Evolutionary conservation across 2,797 vertebrate genomes (phyloP).

Genomic region (Heteromormyrus szaboi): DNA sequence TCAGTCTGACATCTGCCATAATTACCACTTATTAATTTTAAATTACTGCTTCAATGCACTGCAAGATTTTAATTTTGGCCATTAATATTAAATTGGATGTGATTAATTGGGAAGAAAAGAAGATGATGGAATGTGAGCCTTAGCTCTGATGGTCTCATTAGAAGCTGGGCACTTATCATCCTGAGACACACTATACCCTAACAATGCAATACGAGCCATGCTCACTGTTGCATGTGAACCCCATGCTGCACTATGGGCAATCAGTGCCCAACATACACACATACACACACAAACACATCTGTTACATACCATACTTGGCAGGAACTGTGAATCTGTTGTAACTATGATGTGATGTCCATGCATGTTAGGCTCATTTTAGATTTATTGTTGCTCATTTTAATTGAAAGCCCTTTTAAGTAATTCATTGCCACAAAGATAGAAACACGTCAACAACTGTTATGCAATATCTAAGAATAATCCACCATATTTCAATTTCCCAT

Average conservation of each 20-base stretch:
- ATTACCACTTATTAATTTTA: conserved; percentile 99
- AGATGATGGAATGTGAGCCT: conserved; percentile 71
- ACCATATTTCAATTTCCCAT: not conserved
- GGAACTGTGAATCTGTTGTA: not conserved
- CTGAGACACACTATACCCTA: conserved; percentile 23
- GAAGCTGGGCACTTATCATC: conserved; percentile 38
- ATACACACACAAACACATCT: not conserved
- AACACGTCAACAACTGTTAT: not conserved
- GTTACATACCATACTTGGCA: not conserved
- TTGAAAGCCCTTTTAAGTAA: not conserved
- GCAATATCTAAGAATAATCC: not conserved
- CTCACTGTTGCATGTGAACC: not conserved
- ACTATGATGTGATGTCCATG: not conserved
- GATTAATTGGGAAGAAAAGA: conserved; percentile 70
- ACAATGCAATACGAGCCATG: not conserved
- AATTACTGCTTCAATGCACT: conserved; percentile 92
- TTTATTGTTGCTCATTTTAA: conserved; percentile 22
- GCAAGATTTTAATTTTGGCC: conserved; percentile 93
- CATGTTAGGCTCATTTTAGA: not conserved
- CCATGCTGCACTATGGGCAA: not conserved
- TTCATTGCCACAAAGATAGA: not conserved
- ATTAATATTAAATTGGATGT: conserved; percentile 83
- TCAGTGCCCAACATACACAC: not conserved
- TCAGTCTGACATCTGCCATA: conserved; percentile 52
- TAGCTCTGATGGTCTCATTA: conserved; percentile 58